Percentiles rank a stretch among this genome's conserved stretches.
Conservation (phyloP, 2,113 vertebrate species). For the Echinops telfairi region DNA sequence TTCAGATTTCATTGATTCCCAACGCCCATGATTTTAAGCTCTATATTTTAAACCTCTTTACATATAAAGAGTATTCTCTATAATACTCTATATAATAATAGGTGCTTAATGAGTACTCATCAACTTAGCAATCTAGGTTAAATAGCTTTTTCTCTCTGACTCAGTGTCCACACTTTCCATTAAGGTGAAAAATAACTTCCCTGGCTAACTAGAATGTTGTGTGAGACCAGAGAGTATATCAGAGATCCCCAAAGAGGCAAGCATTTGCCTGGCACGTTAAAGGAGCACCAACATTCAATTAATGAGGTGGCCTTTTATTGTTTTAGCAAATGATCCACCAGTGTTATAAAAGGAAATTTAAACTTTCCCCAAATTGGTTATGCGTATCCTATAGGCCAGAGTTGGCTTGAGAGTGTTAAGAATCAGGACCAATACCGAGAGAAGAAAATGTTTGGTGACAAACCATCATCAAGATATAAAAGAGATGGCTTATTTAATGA, state of each 20-base stretch:
- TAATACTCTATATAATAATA: not conserved
- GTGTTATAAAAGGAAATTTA: slow-evolving; percentile 15
- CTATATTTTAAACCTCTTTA: not conserved
- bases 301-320: slow-evolving; percentile 7
- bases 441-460: slow-evolving; percentile 7
- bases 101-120: not conserved
- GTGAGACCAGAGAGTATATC: slow-evolving; percentile 12
- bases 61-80: not conserved
- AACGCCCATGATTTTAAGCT: not conserved
- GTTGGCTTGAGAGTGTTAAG: not conserved
- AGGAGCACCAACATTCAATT: slow-evolving; percentile 20
- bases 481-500: not conserved
- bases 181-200: not conserved
- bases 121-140: not conserved
- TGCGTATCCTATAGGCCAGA: slow-evolving; percentile 12
- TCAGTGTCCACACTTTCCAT: not conserved
- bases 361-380: slow-evolving; percentile 32
- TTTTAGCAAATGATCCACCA: slow-evolving; percentile 32
- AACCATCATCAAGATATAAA: slow-evolving; percentile 50
- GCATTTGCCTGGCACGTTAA: not conserved
- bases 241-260: not conserved
- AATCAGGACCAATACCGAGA: slow-evolving; percentile 15
- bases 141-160: not conserved
- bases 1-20: not conserved
- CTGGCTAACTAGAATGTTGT: not conserved